Base-by-base conservation (phyloP, 1,140 invertebrate species). In the Daktulosphaira vitifoliae region DNA sequence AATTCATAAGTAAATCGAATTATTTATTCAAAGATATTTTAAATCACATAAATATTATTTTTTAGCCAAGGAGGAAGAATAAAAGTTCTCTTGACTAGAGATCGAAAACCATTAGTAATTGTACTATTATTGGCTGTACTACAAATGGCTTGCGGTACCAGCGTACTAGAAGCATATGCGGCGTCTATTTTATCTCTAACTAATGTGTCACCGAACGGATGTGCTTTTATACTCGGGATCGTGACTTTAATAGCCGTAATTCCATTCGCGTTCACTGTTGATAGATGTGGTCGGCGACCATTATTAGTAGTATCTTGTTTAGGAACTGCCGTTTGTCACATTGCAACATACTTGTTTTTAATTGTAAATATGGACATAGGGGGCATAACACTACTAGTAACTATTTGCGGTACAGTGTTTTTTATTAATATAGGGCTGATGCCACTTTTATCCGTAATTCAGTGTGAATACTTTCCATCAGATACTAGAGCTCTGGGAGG, bases 131-230 rank as follows among this genome's bases (percentile, higher is more conserved):
- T 89, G 59, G 84, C 86, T 70, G 77, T 84, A 5, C 84, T 87
- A 22, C 87, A 90, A 73, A 86, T 89, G 71, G 78, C 89, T 33
- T 86, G 82, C 54, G 85, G 88, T 1, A 82, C 87, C n/a, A 85
- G 85, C 52, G 84, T 84, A 1, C 78, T 90, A 15, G 82, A 84
- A 69, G 84, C 85, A 26, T 89, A 89, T 70, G 80, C 85, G 16
- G 83, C 87, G 64, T 81, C 82, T 44, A 88, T 91, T 68, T 82
- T 91, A 68, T 79, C 80, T 13, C 74, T 78, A 39, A 79, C 80
- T 16, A 78, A 79, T 3, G 74, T 83, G 26, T 71, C 73, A 3
- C 74, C 79, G 7, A 74, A 78, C 42, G 74, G 76, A 46, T 73
- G 80, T 13, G 81, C 85, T 25, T 84, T 89, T 39, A 74, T 88